Conservation (phyloP, 1,140 invertebrate genomes). For the Conus betulinus region DNA sequence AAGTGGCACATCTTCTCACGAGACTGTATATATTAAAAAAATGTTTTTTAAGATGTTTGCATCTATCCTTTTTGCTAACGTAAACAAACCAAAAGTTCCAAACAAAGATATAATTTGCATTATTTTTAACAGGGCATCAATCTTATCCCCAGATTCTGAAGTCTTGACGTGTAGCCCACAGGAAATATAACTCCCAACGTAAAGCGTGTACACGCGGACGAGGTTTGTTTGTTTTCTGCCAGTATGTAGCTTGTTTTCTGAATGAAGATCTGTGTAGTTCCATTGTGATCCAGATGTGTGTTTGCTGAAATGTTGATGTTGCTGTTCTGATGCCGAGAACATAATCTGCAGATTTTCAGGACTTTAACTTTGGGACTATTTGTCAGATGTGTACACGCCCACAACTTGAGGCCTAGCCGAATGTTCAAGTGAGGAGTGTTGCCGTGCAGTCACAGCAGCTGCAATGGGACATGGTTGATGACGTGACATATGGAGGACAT, state of each 20-base stretch:
- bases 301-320: neutral
- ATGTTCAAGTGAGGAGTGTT: neutral
- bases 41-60: too few relatives aligned
- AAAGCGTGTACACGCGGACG: neutral
- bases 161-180: neutral
- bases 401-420: neutral
- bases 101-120: too few relatives aligned
- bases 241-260: neutral
- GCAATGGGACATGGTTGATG: constrained; percentile 15
- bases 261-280: too few relatives aligned
- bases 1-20: too few relatives aligned
- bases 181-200: neutral
- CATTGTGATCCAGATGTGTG: too few relatives aligned
- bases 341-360: neutral
- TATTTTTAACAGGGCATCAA: too few relatives aligned
- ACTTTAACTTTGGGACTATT: neutral
- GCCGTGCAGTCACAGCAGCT: neutral
- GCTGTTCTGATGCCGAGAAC: neutral
- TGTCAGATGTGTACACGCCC: neutral
- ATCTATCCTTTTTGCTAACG: too few relatives aligned
- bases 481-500: constrained; percentile 7
- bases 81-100: too few relatives aligned
- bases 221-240: neutral
- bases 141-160: too few relatives aligned
- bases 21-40: too few relatives aligned